phyloP scores from a whole-genome alignment of 64 coral and sea anemone species.

The Montipora capricornis region DNA sequence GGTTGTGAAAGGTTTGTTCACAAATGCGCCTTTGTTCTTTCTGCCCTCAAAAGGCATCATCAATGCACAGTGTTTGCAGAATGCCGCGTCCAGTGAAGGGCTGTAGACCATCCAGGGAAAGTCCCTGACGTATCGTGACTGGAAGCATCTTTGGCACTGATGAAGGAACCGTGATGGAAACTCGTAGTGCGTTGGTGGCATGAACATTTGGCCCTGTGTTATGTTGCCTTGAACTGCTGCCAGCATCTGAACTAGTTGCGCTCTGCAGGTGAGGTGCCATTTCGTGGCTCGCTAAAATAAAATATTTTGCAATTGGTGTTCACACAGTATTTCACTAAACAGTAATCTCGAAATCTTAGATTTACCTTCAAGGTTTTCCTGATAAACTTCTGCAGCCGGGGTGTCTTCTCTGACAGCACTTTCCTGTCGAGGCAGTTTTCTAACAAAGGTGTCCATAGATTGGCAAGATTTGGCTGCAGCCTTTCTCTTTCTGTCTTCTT shows the following conservation, averaged over 20 bases:
- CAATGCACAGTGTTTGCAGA: too few species aligned
- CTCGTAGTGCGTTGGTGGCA: slow-evolving; percentile 16
- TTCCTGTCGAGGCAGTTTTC: not conserved
- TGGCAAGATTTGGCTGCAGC: slow-evolving; percentile 11
- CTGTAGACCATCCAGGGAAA: slow-evolving; percentile 59
- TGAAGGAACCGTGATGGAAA: slow-evolving; percentile 12
- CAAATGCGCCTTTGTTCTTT: too few species aligned
- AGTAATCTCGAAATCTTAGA: slow-evolving; percentile 9
- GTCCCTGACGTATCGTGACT: slow-evolving; percentile 57
- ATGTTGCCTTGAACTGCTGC: slow-evolving; percentile 44
- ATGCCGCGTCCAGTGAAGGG: slow-evolving; percentile 16
- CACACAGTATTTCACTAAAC: slow-evolving; percentile 42
- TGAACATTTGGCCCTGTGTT: slow-evolving; percentile 31
- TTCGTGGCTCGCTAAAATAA: slow-evolving; percentile 59
- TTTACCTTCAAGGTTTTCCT: not conserved
- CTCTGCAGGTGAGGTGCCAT: slow-evolving; percentile 49
- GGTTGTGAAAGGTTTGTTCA: too few species aligned
- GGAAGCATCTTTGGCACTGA: slow-evolving; percentile 44
- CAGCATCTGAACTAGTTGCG: slow-evolving; percentile 46
- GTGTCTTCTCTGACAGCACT: too few species aligned
- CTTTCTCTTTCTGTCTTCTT: slow-evolving; percentile 23
- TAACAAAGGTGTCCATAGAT: not conserved
- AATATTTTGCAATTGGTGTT: slow-evolving; percentile 56
- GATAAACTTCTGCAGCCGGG: too few species aligned
- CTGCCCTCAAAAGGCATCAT: too few species aligned